Percentiles rank a stretch among this genome's conserved stretches.
These are phyloP conservation scores for Drosophila incognita DNA, from an alignment of 2,888 invertebrate species.

Conservation along the genomic window DNA sequence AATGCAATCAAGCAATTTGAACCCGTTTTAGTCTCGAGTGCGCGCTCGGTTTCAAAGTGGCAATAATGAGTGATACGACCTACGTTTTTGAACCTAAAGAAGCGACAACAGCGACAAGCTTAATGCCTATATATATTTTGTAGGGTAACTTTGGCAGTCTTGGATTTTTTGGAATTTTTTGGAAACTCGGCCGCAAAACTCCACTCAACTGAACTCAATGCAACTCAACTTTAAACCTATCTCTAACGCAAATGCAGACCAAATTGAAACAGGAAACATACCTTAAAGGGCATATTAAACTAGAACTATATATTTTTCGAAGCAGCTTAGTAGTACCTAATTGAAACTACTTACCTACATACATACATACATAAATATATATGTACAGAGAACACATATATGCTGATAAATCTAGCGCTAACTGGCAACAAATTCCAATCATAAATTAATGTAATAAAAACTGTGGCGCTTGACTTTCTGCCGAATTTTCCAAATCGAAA, in stretches of 20 bases:
- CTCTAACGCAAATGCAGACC: conserved; percentile 51
- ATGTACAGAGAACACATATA: conserved; percentile 11
- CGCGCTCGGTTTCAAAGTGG: conserved; percentile 64
- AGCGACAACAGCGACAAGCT: conserved; percentile 1
- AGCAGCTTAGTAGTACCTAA: conserved; percentile 42
- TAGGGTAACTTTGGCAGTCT: conserved; percentile 2
- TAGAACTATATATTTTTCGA: conserved; percentile 61
- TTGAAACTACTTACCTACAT: conserved; percentile 25
- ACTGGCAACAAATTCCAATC: conserved; percentile 73
- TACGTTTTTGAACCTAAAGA: conserved; percentile 20
- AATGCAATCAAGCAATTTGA: conserved; percentile 79
- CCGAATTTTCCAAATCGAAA: conserved; percentile 30
- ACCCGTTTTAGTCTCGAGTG: conserved; percentile 52
- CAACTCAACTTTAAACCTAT: conserved; percentile 31
- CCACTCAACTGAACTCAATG: conserved; percentile 28
- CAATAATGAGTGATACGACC: conserved; percentile 27
- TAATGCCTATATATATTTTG: neutral
- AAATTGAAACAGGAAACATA: conserved; percentile 50
- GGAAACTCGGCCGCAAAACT: conserved; percentile 14
- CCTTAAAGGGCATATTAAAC: conserved; percentile 13
- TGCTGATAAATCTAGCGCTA: conserved; percentile 58
- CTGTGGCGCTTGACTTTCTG: conserved; percentile 58
- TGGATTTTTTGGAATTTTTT: conserved; percentile 29
- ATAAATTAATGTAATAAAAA: conserved; percentile 73
- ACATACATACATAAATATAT: neutral